A percentile compares a stretch with the other conserved stretches of the same genome.
phyloP scores from a whole-genome alignment of 2,113 vertebrate species.

The Sander lucioperca region DNA sequence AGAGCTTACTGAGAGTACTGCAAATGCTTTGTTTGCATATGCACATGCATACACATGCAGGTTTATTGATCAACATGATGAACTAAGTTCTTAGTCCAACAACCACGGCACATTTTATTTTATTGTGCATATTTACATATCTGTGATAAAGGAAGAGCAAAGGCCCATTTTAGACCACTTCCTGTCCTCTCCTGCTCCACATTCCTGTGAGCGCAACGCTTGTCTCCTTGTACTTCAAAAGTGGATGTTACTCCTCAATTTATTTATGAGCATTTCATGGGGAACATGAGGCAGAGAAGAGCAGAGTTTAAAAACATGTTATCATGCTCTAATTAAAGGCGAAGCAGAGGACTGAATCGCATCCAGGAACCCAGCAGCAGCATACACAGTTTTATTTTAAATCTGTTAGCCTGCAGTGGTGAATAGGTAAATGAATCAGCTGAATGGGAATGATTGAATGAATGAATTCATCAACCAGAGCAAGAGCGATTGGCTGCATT shows the following conservation, averaged over 20 bases:
- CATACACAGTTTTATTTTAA: conserved; percentile 5
- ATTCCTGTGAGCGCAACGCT: conserved; percentile 26
- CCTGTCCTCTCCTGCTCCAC: conserved; percentile 46
- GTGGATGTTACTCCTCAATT: conserved; percentile 65
- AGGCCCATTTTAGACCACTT: conserved; percentile 43
- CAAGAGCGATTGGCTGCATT: conserved; percentile 33
- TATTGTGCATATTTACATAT: background rate
- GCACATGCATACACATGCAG: background rate
- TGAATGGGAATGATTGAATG: conserved; percentile 41
- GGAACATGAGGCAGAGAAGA: conserved; percentile 51
- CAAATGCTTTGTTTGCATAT: background rate
- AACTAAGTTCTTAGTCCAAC: background rate
- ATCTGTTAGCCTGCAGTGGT: conserved; percentile 21
- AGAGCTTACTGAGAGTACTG: background rate
- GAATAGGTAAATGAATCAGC: conserved; percentile 42
- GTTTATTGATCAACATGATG: background rate
- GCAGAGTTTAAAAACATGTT: conserved; percentile 63
- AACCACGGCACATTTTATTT: background rate
- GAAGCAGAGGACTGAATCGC: conserved; percentile 28
- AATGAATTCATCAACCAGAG: conserved; percentile 46
- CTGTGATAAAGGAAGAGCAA: conserved; percentile 18
- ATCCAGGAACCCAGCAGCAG: conserved; percentile 17
- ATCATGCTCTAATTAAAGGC: conserved; percentile 73
- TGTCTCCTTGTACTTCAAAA: conserved; percentile 67
- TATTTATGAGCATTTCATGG: conserved; percentile 73